A percentile compares a stretch with the other conserved stretches of the same genome.
These are phyloP conservation scores for Dendrolimus pini DNA, from an alignment of 2,888 invertebrate genomes.

Conservation along the genomic window DNA sequence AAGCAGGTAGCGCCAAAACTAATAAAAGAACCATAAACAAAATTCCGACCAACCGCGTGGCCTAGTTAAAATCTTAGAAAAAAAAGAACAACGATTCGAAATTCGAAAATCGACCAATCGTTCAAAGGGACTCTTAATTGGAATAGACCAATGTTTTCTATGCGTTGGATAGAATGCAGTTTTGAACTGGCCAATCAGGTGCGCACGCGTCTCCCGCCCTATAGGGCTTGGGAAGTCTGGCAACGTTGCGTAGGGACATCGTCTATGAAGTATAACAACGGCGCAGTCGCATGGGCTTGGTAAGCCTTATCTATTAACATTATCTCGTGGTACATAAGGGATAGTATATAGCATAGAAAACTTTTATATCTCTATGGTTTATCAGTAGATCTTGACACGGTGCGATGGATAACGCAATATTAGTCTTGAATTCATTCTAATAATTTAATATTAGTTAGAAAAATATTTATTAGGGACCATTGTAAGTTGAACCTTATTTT, in stretches of 20 bases:
- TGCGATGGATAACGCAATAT: too few species aligned
- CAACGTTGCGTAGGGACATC: slow-evolving; percentile 5
- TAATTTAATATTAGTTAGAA: too few species aligned
- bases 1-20: neutral
- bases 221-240: slow-evolving; percentile 9
- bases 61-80: slow-evolving; percentile 6
- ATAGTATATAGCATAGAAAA: too few species aligned
- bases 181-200: slow-evolving; percentile 24
- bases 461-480: too few species aligned
- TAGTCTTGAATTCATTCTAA: too few species aligned
- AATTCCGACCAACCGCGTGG: slow-evolving; percentile 3
- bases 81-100: slow-evolving; percentile 4
- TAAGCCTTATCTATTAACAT: too few species aligned
- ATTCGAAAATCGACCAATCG: slow-evolving; percentile 14
- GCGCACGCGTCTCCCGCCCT: slow-evolving; percentile 25
- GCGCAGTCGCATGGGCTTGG: neutral
- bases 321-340: too few species aligned
- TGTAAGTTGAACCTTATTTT: too few species aligned
- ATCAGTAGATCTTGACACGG: too few species aligned
- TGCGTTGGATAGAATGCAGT: slow-evolving; percentile 31
- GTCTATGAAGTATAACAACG: neutral
- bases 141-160: slow-evolving; percentile 40
- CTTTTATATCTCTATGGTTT: too few species aligned
- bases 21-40: neutral
- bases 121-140: slow-evolving; percentile 19